Evolutionary conservation across 2,113 vertebrate genomes (phyloP), one percentile per base, ranked within the genome.

Genomic region (Garra rufa): DNA sequence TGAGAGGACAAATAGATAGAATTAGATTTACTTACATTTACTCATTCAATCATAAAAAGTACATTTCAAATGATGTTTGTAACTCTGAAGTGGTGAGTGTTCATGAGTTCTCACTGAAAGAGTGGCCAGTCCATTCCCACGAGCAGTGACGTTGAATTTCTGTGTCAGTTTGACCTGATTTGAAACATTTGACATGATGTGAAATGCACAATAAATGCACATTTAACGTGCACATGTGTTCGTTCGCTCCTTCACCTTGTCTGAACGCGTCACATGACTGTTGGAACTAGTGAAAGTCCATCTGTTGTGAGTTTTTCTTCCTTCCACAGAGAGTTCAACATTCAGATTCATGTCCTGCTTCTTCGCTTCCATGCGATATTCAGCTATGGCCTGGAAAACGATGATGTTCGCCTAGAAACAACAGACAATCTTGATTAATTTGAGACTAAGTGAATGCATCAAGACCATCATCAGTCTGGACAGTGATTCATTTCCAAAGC

Each of bases 341-440:
- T 96, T 89, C 55, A 98, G 89, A 70, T 71, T 82, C 21, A 70
- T 1, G 70, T 95, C 84, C 70, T 94, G n/a, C 0, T 96, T 90
- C 0, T 94, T 89, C 0, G 88, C 19, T 0, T 38, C 73, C 1
- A 61, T n/a, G 88, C 95, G 95, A 87, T 97, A 98, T 61, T 95
- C 92, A 21, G 97, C 92, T 83, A 99, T 67, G 0, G 96, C 96
- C 90, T 98, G 97, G 92, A 97, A 97, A 28, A 96, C 96, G 83
- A 97, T 85, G 44, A 97, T 94, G 67, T 96, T 98, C 19, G 97
- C 94, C 97, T 57, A 57, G 50, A 19, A 55, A 55, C 17, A 21
- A 2, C 52, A 55, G 52, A n/a, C 52, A 9, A 57, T n/a, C n/a
- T 57, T 21, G 52, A 57, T 57, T 57, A 1, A 21, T 3, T 57